Percentiles rank a stretch among this genome's conserved stretches.
Conservation (phyloP, 2,113 vertebrate genomes). For the Pholis gunnellus region DNA sequence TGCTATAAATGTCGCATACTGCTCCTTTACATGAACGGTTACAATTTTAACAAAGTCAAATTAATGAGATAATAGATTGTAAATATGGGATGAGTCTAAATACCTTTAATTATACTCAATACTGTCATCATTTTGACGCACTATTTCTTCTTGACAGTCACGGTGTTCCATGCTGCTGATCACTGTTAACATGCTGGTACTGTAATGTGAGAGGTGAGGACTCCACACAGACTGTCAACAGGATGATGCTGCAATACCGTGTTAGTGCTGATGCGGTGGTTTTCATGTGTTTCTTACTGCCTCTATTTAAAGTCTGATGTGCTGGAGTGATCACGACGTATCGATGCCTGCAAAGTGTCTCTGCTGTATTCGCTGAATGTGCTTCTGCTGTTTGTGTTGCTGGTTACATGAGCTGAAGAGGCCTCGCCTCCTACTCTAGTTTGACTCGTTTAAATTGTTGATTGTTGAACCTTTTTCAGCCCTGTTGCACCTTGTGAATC, state of each 20-base stretch:
- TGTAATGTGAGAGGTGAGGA: background rate
- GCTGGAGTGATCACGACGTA: background rate
- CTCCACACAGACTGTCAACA: background rate
- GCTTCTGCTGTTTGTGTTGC: too few species aligned
- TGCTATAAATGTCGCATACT: background rate
- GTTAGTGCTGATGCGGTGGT: background rate
- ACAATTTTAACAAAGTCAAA: background rate
- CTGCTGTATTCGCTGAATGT: background rate
- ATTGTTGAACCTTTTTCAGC: background rate
- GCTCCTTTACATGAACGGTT: background rate
- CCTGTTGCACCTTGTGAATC: background rate
- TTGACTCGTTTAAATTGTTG: background rate
- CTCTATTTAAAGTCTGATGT: background rate
- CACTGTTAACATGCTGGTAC: constrained; percentile 3
- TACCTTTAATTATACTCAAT: background rate
- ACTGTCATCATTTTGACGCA: background rate
- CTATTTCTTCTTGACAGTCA: background rate
- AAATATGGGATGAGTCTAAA: background rate
- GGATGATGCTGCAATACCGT: background rate
- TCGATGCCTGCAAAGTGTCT: background rate
- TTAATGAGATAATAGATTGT: background rate
- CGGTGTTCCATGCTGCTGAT: constrained; percentile 5
- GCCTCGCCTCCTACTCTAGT: background rate
- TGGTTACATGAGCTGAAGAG: background rate
- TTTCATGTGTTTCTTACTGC: background rate